phyloP scores from a whole-genome alignment of 2,888 invertebrate genomes.

The Linnaemya vulpina region DNA sequence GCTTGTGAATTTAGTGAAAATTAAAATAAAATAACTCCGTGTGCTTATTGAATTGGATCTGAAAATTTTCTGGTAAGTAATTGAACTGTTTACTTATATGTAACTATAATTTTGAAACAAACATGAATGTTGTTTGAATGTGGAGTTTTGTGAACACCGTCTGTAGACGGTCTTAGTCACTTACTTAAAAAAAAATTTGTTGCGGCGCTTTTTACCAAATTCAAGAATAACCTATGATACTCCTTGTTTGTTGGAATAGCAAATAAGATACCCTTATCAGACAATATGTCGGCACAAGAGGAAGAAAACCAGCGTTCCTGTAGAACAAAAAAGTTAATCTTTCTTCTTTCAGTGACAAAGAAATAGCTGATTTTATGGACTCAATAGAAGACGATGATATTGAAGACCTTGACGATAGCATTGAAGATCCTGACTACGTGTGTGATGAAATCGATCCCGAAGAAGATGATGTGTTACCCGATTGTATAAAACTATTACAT shows the following conservation, averaged over 20 bases:
- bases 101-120: background rate
- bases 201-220: background rate
- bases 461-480: background rate
- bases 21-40: background rate
- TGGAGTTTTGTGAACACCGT: constrained; percentile 8
- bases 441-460: background rate
- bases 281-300: background rate
- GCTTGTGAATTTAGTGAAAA: background rate
- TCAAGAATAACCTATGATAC: background rate
- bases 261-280: background rate
- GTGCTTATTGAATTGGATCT: background rate
- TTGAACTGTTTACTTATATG: background rate
- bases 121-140: background rate
- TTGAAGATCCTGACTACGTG: background rate
- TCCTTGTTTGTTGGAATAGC: background rate
- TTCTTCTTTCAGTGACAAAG: background rate
- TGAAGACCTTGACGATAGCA: background rate
- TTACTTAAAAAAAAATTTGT: background rate
- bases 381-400: constrained; percentile 7
- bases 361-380: background rate
- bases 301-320: background rate
- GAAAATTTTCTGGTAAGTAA: background rate
- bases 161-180: constrained; percentile 19
- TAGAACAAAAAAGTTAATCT: background rate
- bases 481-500: background rate